Evolutionary conservation across 1,140 invertebrate genomes (phyloP), one percentile per base, ranked within the genome.

Genomic region (Eupristina koningsbergeri): DNA sequence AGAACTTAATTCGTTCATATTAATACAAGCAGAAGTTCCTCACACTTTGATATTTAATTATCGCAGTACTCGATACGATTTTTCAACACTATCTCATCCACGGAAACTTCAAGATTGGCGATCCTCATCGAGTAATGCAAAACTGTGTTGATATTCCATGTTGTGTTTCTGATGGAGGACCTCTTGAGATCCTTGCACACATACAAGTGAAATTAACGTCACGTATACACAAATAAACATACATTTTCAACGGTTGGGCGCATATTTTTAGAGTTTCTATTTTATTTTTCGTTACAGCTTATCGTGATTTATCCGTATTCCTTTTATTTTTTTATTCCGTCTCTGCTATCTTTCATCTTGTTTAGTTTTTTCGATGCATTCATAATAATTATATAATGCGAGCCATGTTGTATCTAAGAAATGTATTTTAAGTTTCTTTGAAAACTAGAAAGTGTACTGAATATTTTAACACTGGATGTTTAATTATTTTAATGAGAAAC

Each of bases 251-350:
- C 41, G 41, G 6, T 5, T 11, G 41, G 7, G 22, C 58, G 8
- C 73, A 73, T 34, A 36, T 47, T 58, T 82, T 76, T 76, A 82
- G 50, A 58, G 71, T 29, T 19, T 63, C 47, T 6, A 9, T 75
- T 34, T 34, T 64, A 19, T 31, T 41, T 26, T 34, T 36, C 41
- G 3, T 69, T 26, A 3, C 26, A 29, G 22, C 71, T 81, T 81
- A 81, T 81, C 80, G 50, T 75, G 69, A 81, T 74, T 81, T 81
- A 81, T 81, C 79, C 79, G 22, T 22, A 36, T 47, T 71, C 17
- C 45, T 80, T 47, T 80, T 26, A 39, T 34, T 80, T 26, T 26
- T 41, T 64, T 31, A 41, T 41, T 61, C 67, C 53, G 73, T 73
- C 47, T 41, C 7, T 50, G 19, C 50, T 53, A 61, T 41, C 11